These are phyloP conservation scores for Luperina nickerlii DNA, from an alignment of 2,888 invertebrate genomes.

Conservation along the genomic window DNA sequence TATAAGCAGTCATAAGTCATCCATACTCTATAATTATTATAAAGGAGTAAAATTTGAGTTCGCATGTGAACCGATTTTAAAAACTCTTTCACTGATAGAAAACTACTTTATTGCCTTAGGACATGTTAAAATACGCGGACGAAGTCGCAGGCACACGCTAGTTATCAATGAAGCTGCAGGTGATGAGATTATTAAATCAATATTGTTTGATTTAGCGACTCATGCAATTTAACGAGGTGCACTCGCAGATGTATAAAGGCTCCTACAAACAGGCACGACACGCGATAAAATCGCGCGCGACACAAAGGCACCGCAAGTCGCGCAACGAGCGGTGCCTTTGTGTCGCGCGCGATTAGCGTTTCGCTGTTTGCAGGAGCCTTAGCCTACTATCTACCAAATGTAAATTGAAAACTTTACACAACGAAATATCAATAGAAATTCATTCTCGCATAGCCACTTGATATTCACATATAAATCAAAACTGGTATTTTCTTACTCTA, in stretches of 20 bases:
- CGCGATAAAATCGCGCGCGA: no score
- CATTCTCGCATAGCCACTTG: slow-evolving; percentile 6
- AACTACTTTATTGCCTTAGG: no score
- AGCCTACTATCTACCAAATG: not conserved
- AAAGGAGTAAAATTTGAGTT: not conserved
- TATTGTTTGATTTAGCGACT: not conserved
- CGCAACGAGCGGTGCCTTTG: no score
- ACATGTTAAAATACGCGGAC: not conserved
- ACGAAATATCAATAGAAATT: not conserved
- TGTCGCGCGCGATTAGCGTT: no score
- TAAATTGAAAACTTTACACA: not conserved
- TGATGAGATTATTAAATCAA: not conserved
- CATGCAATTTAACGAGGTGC: not conserved
- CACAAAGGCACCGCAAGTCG: no score
- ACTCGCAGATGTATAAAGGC: no score
- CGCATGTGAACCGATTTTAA: not conserved
- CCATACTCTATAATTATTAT: not conserved
- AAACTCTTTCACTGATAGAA: not conserved
- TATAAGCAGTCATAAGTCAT: not conserved
- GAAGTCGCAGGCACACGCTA: not conserved
- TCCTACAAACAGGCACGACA: no score
- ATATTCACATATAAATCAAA: slow-evolving; percentile 8
- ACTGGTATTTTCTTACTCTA: not conserved
- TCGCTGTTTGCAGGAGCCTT: no score
- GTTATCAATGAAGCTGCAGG: not conserved